Evolutionary conservation across 2,888 invertebrate genomes (phyloP), one percentile per base, ranked within the genome.

Genomic region (Cephus pulcher): DNA sequence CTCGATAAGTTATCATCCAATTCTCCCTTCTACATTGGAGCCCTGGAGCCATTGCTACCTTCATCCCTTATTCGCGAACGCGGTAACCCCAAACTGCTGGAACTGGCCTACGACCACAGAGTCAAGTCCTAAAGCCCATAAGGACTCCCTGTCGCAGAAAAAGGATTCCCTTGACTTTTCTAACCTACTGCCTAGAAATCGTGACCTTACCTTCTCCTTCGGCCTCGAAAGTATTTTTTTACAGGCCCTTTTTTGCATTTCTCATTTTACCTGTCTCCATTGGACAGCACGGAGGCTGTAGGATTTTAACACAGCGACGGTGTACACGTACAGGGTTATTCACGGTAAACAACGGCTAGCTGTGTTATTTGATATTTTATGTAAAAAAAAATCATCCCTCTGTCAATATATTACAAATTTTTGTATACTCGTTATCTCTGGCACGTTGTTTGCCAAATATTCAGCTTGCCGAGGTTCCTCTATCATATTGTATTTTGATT

Each of bases 1-100:
- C 32, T 11, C 11, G 71, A 71, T 71, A 71, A 71, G 32, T 71
- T 71, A 71, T 71, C 71, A 34, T 71, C 71, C 71, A 71, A 71
- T 71, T 71, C 71, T 71, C 33, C 32, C 71, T 11, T 71, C 32
- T 15, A 71, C 71, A 32, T 71, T 71, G 71, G 37, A 37, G 71
- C 71, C 71, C 71, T 32, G 12, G 71, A 71, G 71, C 33, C 32
- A 32, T 71, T 11, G 32, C 32, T 34, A 34, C 71, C 71, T 71
- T 71, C 71, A 71, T 33, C 71, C 71, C 32, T 34, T 34, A 34
- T 23, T 34, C 71, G 71, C 9, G 23, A 56, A 23, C 56, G 23
- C 56, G 56, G 56, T 15, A 56, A 56, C 23, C 56, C 56, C 56
- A 56, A 56, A 56, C 23, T 56, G 9, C 56, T 23, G 2, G 56